Evolutionary conservation across 2,113 vertebrate genomes (phyloP).

Genomic region (Eupsittula cactorum): DNA sequence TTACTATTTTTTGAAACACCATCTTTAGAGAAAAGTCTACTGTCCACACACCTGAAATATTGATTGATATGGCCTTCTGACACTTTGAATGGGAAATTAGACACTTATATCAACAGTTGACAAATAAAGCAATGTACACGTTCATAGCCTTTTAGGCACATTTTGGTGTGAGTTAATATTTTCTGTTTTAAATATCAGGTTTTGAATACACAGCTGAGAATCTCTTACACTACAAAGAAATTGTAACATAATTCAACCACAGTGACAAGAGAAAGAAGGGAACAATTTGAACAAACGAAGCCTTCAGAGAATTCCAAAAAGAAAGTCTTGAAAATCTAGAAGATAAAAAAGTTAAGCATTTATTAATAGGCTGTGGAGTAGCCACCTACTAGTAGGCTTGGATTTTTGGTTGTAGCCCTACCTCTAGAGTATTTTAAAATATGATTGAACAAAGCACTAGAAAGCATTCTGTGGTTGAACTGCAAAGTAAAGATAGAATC

Average conservation of each 20-base stretch:
- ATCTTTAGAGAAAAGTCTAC: slow-evolving; percentile 43
- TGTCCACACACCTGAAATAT: background rate
- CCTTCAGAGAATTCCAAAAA: background rate
- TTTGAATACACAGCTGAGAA: background rate
- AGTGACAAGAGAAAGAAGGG: background rate
- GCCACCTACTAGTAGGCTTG: background rate
- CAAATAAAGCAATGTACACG: background rate
- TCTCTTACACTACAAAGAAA: background rate
- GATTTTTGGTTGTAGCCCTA: background rate
- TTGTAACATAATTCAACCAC: background rate
- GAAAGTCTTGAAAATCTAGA: background rate
- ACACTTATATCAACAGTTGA: background rate
- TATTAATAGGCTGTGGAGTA: background rate
- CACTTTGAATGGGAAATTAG: background rate
- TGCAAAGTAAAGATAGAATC: background rate
- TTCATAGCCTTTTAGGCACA: slow-evolving; percentile 28
- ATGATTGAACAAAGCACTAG: slow-evolving; percentile 14
- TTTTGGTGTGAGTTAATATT: background rate
- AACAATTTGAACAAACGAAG: background rate
- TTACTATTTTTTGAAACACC: slow-evolving; percentile 70
- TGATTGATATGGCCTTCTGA: background rate
- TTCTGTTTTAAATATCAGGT: background rate
- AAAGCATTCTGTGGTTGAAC: background rate
- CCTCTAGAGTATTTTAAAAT: background rate
- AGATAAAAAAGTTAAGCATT: background rate